phyloP scores from a whole-genome alignment of 2,113 vertebrate genomes.

The Etheostoma cragini region DNA sequence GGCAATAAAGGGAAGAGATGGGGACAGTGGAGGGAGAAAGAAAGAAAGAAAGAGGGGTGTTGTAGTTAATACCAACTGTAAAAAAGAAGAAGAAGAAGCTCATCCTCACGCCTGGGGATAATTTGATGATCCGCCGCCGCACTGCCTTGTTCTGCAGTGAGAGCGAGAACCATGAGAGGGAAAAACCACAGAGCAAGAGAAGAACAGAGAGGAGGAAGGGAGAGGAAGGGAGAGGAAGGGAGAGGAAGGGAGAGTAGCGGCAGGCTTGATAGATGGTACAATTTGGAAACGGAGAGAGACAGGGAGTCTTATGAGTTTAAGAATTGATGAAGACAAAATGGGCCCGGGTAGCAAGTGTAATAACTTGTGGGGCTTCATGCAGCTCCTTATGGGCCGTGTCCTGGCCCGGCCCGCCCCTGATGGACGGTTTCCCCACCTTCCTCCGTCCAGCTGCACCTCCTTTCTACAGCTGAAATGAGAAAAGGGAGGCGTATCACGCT shows the following conservation, averaged over 20 bases:
- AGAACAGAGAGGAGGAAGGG: constrained; percentile 42
- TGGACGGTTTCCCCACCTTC: constrained; percentile 58
- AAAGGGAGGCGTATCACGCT: constrained; percentile 34
- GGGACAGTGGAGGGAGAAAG: background rate
- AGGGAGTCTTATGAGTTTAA: constrained; percentile 85
- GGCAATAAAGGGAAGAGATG: background rate
- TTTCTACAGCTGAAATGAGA: constrained; percentile 34
- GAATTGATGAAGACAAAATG: constrained; percentile 87
- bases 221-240: constrained; percentile 30
- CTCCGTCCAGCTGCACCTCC: constrained; percentile 27
- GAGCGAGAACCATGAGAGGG: constrained; percentile 36
- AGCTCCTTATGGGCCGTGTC: constrained; percentile 74
- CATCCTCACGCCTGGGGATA: constrained; percentile 67
- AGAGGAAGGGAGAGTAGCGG: constrained; percentile 47
- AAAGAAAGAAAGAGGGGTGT: constrained; percentile 20
- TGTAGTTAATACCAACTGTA: constrained; percentile 73
- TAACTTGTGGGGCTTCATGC: constrained; percentile 77
- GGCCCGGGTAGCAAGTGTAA: constrained; percentile 76
- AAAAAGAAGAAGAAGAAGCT: constrained; percentile 42
- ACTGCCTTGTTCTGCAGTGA: constrained; percentile 67
- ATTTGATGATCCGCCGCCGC: constrained; percentile 67
- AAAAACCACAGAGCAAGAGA: constrained; percentile 42
- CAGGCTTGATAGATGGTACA: constrained; percentile 83
- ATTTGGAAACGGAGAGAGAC: constrained; percentile 80
- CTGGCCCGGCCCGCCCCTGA: constrained; percentile 59